Evolutionary conservation across 64 coral and sea anemone genomes (phyloP).

Genomic region (Cladopsammia gracilis): DNA sequence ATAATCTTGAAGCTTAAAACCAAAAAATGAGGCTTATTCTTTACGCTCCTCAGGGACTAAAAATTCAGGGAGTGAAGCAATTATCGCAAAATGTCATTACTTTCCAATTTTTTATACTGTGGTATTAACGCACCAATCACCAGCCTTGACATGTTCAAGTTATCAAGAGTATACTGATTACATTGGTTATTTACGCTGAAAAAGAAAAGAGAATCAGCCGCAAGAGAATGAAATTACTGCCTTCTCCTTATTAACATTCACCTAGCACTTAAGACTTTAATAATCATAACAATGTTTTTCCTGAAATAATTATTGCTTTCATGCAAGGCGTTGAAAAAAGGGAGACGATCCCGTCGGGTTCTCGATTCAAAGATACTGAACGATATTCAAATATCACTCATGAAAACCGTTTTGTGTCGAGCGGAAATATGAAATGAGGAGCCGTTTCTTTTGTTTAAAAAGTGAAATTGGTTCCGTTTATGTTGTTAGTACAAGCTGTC

Average conservation of each 20-base stretch:
- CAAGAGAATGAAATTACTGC: slow-evolving; percentile 20
- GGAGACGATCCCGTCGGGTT: background rate
- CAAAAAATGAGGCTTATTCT: background rate
- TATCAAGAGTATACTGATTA: slow-evolving; percentile 8
- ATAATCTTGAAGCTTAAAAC: background rate
- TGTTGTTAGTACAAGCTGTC: background rate
- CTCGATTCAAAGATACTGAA: background rate
- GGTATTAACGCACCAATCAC: slow-evolving; percentile 1
- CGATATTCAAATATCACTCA: too few relatives aligned
- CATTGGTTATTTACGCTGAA: slow-evolving; percentile 17
- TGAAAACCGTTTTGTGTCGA: background rate
- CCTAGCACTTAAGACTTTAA: background rate
- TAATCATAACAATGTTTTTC: background rate
- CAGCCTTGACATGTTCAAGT: background rate
- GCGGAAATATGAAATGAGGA: background rate
- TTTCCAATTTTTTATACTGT: slow-evolving; percentile 49
- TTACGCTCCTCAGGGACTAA: background rate
- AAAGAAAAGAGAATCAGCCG: background rate
- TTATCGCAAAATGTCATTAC: slow-evolving; percentile 24
- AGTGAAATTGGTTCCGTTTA: background rate
- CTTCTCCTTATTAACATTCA: slow-evolving; percentile 13
- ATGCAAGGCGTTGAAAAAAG: background rate
- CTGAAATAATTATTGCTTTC: background rate
- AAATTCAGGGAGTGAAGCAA: background rate
- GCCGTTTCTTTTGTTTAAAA: background rate